Evolutionary conservation across 2,888 invertebrate genomes (phyloP).

Genomic region (Tetragnatha montana): DNA sequence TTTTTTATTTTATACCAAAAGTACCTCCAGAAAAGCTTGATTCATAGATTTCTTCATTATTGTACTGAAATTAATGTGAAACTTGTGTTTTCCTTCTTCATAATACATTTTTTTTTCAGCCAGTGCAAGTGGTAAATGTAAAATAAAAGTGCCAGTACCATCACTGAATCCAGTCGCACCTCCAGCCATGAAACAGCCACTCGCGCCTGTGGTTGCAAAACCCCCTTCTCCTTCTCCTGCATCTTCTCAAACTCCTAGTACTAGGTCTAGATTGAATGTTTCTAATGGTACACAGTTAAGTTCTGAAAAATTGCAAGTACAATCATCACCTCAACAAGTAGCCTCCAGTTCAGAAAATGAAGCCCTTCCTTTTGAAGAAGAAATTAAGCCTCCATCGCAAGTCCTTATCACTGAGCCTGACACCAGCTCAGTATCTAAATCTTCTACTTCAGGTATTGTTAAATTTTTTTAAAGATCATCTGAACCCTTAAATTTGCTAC

Average conservation of each 20-base stretch:
- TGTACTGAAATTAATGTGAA: too few relatives aligned
- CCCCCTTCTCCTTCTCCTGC: constrained; percentile 58
- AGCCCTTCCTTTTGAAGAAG: background rate
- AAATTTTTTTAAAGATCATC: background rate
- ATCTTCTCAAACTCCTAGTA: constrained; percentile 61
- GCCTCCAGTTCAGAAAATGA: constrained; percentile 51
- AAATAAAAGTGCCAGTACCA: constrained; percentile 50
- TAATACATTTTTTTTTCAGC: constrained; percentile 6
- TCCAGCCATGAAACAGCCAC: constrained; percentile 37
- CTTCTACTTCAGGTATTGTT: constrained; percentile 74
- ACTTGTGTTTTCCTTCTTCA: too few relatives aligned
- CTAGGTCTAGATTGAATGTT: constrained; percentile 49
- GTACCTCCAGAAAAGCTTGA: too few relatives aligned
- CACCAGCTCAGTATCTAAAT: constrained; percentile 76
- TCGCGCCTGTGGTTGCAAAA: constrained; percentile 31
- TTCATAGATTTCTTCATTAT: too few relatives aligned
- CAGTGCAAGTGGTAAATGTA: constrained; percentile 55
- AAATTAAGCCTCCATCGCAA: constrained; percentile 38
- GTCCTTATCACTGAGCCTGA: constrained; percentile 78
- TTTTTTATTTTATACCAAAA: too few relatives aligned
- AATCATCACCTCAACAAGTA: constrained; percentile 7
- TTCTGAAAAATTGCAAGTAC: constrained; percentile 19
- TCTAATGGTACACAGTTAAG: constrained; percentile 3
- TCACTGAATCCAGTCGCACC: constrained; percentile 17
- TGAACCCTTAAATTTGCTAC: too few relatives aligned